Base-by-base conservation (phyloP, 64 coral and sea anemone genomes). In the Montipora foliosa region DNA sequence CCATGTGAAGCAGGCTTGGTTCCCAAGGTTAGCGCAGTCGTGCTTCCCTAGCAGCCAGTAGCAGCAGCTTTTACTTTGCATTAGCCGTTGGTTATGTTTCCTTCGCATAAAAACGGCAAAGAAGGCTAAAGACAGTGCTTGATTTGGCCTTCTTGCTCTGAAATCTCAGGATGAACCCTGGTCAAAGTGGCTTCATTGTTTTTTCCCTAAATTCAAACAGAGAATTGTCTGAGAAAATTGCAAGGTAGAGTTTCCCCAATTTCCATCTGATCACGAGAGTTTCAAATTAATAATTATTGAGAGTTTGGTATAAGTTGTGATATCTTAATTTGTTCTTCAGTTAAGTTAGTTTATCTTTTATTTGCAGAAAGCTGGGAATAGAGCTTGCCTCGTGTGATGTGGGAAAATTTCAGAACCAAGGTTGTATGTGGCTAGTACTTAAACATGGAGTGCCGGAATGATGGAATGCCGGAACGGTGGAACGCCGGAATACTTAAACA, bases 151-250 rank as follows among this genome's bases (percentile, higher is more conserved):
- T 78, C 19, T 6, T 78, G 76, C 13, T 47, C 8, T 49, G 1
- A 5, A 12, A 69, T 11, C 6, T 57, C 53, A 57, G 6, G 45
- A 86, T 86, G 82, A 86, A 86, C 46, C 92, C 92, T 11, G 87
- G 74, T 88, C 92, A 93, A 80, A 89, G 92, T 24, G 95, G 95
- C 25, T 68, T 97, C 44, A 89, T 97, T 49, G 93, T 99, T 19
- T 99, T 99, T 94, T 82, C 98, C 6, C 79, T 99, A 6, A 99
- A 95, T 83, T 92, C 92, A 47, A 95, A 93, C 9, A 92, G 92
- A 84, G 98, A 96, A 62, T 55, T 99, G 64, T 95, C 98, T 6
- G 84, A 84, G 10, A 96, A 96, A 71, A 99, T 99, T 37, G 98
- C 98, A 50, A 99, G 98, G 98, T 99, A 66, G 86, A 17, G 44